Evolutionary conservation across 2,113 vertebrate genomes (phyloP).

Genomic region (Sula dactylatra): DNA sequence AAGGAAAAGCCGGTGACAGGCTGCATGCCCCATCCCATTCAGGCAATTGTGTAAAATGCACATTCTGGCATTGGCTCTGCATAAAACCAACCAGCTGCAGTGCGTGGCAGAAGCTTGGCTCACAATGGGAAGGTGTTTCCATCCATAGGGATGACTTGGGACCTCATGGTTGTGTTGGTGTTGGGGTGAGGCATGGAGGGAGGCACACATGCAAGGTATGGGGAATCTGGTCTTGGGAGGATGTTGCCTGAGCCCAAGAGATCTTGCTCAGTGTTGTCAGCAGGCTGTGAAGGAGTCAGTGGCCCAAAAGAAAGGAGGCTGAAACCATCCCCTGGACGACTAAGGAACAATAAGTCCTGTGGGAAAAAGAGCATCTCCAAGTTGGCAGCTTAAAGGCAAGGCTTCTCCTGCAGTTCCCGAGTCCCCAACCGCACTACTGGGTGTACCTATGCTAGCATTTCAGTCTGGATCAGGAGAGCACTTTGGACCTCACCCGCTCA

Average conservation of each 20-base stretch:
- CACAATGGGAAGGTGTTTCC: background rate
- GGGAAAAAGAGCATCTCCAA: background rate
- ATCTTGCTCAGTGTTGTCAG: background rate
- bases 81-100: background rate
- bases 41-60: background rate
- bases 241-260: background rate
- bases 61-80: background rate
- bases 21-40: background rate
- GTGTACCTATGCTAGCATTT: background rate
- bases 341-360: background rate
- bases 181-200: background rate
- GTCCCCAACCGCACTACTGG: background rate
- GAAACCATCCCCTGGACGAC: background rate
- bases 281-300: background rate
- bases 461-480: background rate
- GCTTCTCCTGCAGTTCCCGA: background rate
- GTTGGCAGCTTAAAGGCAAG: background rate
- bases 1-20: background rate
- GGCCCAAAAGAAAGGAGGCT: background rate
- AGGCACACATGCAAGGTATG: rapidly evolving
- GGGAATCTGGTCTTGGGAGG: background rate
- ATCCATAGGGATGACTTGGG: rapidly evolving
- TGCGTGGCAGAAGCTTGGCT: background rate
- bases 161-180: background rate
- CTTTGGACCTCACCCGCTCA: background rate